Evolutionary conservation across 1,140 invertebrate genomes (phyloP).

Genomic region (Idris sp.): DNA sequence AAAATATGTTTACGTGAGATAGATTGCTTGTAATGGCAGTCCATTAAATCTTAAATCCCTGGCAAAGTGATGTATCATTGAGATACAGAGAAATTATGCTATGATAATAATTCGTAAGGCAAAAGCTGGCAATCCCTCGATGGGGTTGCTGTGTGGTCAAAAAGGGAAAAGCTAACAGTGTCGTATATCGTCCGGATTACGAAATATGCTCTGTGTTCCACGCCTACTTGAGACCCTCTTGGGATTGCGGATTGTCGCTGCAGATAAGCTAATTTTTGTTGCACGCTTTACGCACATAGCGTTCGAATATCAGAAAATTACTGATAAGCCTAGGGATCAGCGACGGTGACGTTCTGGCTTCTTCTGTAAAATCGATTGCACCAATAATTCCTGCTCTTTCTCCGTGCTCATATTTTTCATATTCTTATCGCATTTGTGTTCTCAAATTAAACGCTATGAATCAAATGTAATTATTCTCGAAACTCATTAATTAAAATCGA

Average conservation of each 20-base stretch:
- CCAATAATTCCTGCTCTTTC: slow-evolving; percentile 34
- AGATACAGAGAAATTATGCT: slow-evolving; percentile 75
- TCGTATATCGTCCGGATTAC: slow-evolving; percentile 72
- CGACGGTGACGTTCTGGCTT: slow-evolving; percentile 33
- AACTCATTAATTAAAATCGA: slow-evolving; percentile 46
- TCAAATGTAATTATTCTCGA: slow-evolving; percentile 53
- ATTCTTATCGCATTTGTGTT: slow-evolving; percentile 30
- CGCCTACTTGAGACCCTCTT: slow-evolving; percentile 65
- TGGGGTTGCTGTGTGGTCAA: slow-evolving; percentile 65
- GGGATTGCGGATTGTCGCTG: slow-evolving; percentile 71
- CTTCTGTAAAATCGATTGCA: slow-evolving; percentile 56
- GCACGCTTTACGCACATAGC: slow-evolving; percentile 43
- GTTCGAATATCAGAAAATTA: slow-evolving; percentile 54
- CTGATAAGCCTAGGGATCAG: slow-evolving; percentile 61
- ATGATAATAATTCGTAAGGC: slow-evolving; percentile 72
- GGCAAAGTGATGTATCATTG: slow-evolving; percentile 76
- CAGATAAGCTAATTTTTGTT: slow-evolving; percentile 77
- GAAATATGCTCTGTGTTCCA: slow-evolving; percentile 76
- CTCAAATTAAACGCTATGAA: slow-evolving; percentile 49
- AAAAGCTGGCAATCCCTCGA: slow-evolving; percentile 45
- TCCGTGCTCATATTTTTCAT: slow-evolving; percentile 36
- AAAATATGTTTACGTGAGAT: slow-evolving; percentile 40
- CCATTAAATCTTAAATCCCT: slow-evolving; percentile 77
- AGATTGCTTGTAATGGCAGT: slow-evolving; percentile 61
- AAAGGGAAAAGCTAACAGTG: slow-evolving; percentile 60